Evolutionary conservation across 2,888 invertebrate genomes (phyloP).

Genomic region (Drosophila meridionalis): DNA sequence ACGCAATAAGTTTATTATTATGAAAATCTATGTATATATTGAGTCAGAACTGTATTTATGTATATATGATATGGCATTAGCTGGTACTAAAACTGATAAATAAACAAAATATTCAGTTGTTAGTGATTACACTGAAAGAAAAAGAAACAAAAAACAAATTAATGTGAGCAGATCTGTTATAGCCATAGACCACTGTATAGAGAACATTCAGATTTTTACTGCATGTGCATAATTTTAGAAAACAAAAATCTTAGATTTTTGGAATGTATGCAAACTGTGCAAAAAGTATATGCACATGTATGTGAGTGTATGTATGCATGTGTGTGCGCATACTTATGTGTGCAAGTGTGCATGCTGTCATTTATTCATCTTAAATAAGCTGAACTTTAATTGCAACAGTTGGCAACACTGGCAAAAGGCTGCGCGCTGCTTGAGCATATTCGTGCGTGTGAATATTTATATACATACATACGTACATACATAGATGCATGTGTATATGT

Average conservation of each 20-base stretch:
- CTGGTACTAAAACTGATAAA: conserved; percentile 1
- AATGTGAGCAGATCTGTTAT: not conserved
- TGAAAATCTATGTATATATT: conserved; percentile 35
- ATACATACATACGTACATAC: not conserved
- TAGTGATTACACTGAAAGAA: not conserved
- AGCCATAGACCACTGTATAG: not conserved
- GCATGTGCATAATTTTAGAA: not conserved
- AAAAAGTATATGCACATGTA: not conserved
- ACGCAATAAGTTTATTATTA: conserved; percentile 54
- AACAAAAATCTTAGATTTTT: not conserved
- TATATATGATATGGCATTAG: conserved; percentile 16
- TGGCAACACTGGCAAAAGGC: conserved; percentile 34
- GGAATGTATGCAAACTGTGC: not conserved
- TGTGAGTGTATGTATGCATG: not conserved
- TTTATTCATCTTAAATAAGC: not conserved
- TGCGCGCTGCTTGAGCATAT: not conserved
- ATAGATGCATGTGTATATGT: conserved; percentile 2
- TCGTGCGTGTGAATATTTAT: not conserved
- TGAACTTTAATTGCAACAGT: conserved; percentile 53
- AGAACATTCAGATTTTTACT: not conserved
- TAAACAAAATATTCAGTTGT: not conserved
- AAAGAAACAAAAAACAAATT: not conserved
- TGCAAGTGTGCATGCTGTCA: not conserved
- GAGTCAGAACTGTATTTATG: conserved; percentile 39
- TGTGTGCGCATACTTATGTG: not conserved